Evolutionary conservation across 2,113 vertebrate species (phyloP).

Genomic region (Tinamus guttatus): DNA sequence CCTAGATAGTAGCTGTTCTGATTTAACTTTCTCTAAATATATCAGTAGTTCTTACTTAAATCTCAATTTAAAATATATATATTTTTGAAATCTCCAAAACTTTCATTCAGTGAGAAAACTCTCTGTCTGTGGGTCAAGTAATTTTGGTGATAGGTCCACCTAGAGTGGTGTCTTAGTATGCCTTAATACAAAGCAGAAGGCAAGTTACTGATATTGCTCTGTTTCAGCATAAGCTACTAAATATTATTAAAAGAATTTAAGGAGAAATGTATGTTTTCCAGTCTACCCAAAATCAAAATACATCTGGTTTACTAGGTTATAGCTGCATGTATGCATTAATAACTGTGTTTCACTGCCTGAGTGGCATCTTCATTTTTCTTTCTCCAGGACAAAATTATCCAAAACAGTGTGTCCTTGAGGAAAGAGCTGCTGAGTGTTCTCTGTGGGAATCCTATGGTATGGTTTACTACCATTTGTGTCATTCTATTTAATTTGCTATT

Average conservation of each 20-base stretch:
- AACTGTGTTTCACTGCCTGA: neutral
- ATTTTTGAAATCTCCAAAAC: neutral
- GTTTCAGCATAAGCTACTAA: neutral
- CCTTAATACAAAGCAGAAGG: neutral
- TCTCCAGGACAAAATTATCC: slow-evolving; percentile 30
- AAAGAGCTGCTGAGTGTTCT: neutral
- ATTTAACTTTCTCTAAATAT: neutral
- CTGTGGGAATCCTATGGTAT: slow-evolving; percentile 28
- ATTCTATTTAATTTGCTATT: slow-evolving; percentile 57
- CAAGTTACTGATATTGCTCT: neutral
- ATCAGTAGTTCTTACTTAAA: neutral
- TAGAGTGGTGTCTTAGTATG: neutral
- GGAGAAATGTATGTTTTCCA: neutral
- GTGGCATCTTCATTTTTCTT: neutral
- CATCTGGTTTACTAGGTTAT: neutral
- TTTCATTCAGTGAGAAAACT: neutral
- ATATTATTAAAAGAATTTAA: neutral
- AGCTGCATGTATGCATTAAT: neutral
- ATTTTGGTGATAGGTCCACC: neutral
- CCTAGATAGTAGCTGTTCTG: neutral
- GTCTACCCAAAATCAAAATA: neutral
- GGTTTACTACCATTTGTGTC: slow-evolving; percentile 38
- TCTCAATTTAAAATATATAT: neutral
- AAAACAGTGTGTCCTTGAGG: slow-evolving; percentile 20
- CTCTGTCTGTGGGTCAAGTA: rapidly evolving